A percentile compares a stretch with the other conserved stretches of the same genome.
phyloP scores from a whole-genome alignment of 2,797 vertebrate species.

The Cetoscarus ocellatus region DNA sequence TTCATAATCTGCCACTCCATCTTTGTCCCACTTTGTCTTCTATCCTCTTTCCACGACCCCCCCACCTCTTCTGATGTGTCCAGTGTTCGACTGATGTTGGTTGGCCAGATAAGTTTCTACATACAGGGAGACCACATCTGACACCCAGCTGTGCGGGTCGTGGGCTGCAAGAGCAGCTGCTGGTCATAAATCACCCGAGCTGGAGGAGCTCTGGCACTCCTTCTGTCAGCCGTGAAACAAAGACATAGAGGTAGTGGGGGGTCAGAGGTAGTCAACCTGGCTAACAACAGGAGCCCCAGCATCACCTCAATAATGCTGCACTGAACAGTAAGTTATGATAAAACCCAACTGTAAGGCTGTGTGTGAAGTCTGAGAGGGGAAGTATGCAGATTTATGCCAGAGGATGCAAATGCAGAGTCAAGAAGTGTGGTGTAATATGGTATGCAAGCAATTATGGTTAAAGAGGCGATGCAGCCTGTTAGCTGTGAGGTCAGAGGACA shows the following conservation, averaged over 20 bases:
- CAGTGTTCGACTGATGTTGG: constrained; percentile 68
- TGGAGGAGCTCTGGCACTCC: constrained; percentile 90
- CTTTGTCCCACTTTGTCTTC: constrained; percentile 68
- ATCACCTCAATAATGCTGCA: constrained; percentile 38
- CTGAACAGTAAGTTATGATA: constrained; percentile 21
- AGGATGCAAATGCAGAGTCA: constrained; percentile 62
- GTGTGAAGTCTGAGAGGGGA: constrained; percentile 25
- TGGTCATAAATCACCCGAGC: constrained; percentile 92
- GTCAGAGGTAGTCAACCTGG: constrained; percentile 83
- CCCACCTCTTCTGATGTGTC: constrained; percentile 42
- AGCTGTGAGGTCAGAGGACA: constrained; percentile 72
- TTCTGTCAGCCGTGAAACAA: constrained; percentile 95
- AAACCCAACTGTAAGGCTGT: constrained; percentile 37
- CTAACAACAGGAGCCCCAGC: constrained; percentile 68
- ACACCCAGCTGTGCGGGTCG: constrained; percentile 87
- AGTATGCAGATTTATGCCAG: constrained; percentile 19
- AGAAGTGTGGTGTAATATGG: constrained; percentile 62
- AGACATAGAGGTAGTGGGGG: constrained; percentile 89
- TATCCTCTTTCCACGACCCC: constrained; percentile 28
- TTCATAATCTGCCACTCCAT: constrained; percentile 45
- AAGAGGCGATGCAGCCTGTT: constrained; percentile 66
- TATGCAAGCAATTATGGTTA: constrained; percentile 81
- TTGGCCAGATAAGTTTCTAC: constrained; percentile 82
- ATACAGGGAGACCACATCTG: constrained; percentile 91
- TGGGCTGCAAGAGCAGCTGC: constrained; percentile 91